Conservation (phyloP, 2,797 vertebrate genomes). For the Odontamblyopus lacepedii region DNA sequence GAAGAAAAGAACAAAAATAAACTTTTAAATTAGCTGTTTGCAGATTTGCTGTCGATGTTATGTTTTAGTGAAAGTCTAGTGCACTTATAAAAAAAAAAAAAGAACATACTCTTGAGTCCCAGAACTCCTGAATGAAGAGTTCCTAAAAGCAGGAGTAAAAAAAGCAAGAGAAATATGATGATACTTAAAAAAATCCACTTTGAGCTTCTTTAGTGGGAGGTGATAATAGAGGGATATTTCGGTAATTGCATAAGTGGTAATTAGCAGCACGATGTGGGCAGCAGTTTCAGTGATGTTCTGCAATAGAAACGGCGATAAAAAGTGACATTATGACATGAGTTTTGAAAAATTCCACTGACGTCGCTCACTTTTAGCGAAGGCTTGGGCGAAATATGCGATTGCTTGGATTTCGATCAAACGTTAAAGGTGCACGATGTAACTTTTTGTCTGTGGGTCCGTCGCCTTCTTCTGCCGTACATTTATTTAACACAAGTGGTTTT, state of each 20-base stretch:
- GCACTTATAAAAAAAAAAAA: conserved; percentile 30
- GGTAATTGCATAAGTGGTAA: neutral
- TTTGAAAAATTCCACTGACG: neutral
- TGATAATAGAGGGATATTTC: neutral
- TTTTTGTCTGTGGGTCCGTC: too few species aligned
- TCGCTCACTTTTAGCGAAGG: neutral
- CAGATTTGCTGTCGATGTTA: too few species aligned
- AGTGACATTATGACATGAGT: neutral
- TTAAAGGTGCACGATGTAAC: too few species aligned
- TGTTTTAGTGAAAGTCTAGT: too few species aligned
- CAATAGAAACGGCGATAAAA: neutral
- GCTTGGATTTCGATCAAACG: too few species aligned
- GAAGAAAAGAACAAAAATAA: too few species aligned
- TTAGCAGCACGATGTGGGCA: neutral
- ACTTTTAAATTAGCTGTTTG: too few species aligned
- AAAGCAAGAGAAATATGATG: neutral
- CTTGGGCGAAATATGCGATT: neutral
- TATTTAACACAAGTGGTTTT: too few species aligned
- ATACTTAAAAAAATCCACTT: neutral
- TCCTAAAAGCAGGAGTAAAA: too few species aligned
- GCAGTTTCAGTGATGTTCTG: neutral
- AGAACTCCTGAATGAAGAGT: neutral
- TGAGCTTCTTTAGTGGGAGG: neutral
- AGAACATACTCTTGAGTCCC: conserved; percentile 19
- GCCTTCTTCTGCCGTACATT: too few species aligned